These are phyloP conservation scores for Pseudopipra pipra DNA, from an alignment of 2,113 vertebrate genomes.

Conservation along the genomic window DNA sequence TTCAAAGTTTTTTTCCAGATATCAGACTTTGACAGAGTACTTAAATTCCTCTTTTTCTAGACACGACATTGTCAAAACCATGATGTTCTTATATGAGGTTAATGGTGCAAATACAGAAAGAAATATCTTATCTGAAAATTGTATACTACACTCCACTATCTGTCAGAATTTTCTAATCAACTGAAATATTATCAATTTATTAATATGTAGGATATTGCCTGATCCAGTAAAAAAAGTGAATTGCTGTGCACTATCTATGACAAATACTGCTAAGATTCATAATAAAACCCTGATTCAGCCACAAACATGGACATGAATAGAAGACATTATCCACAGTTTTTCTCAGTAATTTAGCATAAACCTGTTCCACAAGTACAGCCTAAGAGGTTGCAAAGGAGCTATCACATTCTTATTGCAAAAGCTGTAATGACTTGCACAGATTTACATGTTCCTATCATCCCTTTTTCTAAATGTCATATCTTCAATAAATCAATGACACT, in stretches of 20 bases:
- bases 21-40: background rate
- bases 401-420: no score
- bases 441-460: background rate
- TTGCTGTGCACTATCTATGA: background rate
- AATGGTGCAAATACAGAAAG: background rate
- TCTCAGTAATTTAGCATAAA: background rate
- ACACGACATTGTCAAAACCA: background rate
- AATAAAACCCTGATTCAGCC: background rate
- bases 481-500: background rate
- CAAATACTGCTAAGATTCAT: background rate
- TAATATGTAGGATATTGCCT: background rate
- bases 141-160: background rate
- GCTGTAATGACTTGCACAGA: background rate
- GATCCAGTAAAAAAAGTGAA: background rate
- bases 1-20: background rate
- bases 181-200: background rate
- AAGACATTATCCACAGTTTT: background rate
- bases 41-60: background rate
- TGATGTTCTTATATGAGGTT: background rate
- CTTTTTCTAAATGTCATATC: background rate
- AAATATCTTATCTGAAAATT: background rate
- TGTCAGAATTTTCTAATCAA: background rate
- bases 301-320: background rate
- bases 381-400: background rate
- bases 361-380: background rate